Evolutionary conservation across 2,888 invertebrate genomes (phyloP), one percentile per base, ranked within the genome.

Genomic region (Anthophora plumipes): DNA sequence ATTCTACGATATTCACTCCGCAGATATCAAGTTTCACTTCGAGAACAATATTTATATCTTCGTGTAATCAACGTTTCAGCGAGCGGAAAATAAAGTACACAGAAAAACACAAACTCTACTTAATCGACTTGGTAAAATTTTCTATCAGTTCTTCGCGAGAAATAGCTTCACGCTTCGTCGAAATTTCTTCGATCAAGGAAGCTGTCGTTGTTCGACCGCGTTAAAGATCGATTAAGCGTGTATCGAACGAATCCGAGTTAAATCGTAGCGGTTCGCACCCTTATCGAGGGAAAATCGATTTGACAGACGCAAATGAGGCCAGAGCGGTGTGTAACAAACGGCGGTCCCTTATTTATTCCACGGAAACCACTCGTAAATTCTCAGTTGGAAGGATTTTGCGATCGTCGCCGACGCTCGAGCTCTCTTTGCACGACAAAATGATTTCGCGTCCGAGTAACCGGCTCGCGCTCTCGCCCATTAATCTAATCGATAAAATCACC

Each of bases 401-500:
- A 69, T 78, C 81, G 73, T 61, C 77, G 77, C 0, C 79, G 68
- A 80, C 64, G 50, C 57, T 50, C 59, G 64, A 43, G n/a, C 37
- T 55, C 64, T 43, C 31, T 48, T 31, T 22, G 20, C 76, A 41
- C 74, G 63, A 68, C 77, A 67, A 77, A 85, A 85, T 86, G 84
- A 86, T 86, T 85, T 82, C 78, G 84, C 76, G 76, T 77, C 61
- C 73, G 71, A 63, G 61, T 70, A 82, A 77, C 78, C 61, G 57
- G 75, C 84, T 74, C 70, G 20, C 75, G 75, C 87, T 87, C 82
- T 87, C 85, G 73, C 80, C 85, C 85, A 89, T 88, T 89, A 88
- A 88, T 88, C 89, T 88, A 83, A 88, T 85, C 88, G 88, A 88
- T 88, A 86, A 85, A 88, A 89, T 88, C 88, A 80, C 83, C 55